phyloP scores from a whole-genome alignment of 2,797 vertebrate genomes.

The Nyctibius grandis region DNA sequence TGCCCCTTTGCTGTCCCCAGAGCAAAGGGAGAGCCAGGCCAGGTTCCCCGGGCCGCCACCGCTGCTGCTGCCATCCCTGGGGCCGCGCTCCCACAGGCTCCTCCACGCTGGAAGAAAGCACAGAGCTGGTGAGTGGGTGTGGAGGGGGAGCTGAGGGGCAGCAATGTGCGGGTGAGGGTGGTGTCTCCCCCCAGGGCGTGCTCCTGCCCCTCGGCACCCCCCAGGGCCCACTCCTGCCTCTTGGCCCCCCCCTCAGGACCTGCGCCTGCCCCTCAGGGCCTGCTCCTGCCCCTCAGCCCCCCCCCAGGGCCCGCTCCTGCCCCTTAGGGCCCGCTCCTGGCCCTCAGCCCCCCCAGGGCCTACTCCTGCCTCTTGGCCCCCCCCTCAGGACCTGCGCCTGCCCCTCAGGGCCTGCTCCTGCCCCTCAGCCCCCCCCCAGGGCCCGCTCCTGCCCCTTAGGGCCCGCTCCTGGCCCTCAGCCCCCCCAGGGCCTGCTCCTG shows the following conservation, averaged over 20 bases:
- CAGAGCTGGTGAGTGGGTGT: not conserved
- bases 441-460: no score
- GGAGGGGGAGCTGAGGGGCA: no score
- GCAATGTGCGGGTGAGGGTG: not conserved
- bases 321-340: no score
- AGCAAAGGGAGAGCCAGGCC: not conserved
- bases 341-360: not conserved
- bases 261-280: not conserved
- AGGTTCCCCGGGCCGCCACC: not conserved
- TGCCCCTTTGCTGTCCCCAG: fast-evolving
- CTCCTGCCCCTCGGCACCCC: no score
- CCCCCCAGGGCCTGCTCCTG: not conserved
- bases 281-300: not conserved
- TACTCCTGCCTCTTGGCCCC: not conserved
- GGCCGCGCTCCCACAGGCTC: not conserved
- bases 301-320: not conserved
- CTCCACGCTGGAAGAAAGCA: not conserved
- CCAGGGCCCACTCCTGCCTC: no score
- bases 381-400: no score
- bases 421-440: not conserved
- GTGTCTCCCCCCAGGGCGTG: no score
- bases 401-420: not conserved
- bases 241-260: no score
- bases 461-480: no score
- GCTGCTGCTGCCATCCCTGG: not conserved